A percentile compares a stretch with the other conserved stretches of the same genome.
Conservation (phyloP, 2,797 vertebrate species). For the Triplophysa bombifrons region DNA sequence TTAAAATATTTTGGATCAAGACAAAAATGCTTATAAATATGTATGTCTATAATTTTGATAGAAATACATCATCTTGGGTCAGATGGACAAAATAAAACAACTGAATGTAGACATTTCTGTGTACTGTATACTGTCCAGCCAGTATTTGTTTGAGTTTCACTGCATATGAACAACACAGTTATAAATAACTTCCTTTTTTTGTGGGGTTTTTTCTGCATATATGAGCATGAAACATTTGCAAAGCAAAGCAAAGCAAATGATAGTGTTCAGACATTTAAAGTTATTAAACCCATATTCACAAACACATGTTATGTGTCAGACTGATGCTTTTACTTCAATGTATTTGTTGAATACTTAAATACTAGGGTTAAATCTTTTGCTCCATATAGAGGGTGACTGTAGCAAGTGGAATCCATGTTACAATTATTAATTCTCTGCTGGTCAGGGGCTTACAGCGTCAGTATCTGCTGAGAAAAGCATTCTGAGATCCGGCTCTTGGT, state of each 20-base stretch:
- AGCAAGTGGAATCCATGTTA: conserved; percentile 42
- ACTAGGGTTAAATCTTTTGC: conserved; percentile 41
- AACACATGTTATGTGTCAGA: conserved; percentile 11
- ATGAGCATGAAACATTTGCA: not conserved
- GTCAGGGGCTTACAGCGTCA: conserved; percentile 41
- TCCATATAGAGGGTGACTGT: conserved; percentile 35
- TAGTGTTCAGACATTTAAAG: conserved; percentile 13
- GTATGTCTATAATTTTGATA: too few relatives aligned
- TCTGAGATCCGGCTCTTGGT: conserved; percentile 42
- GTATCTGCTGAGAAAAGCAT: conserved; percentile 47
- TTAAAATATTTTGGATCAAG: too few relatives aligned
- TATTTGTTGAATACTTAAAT: not conserved
- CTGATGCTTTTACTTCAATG: conserved; percentile 3
- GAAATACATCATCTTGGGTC: too few relatives aligned
- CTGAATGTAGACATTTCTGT: not conserved
- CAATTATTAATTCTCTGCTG: conserved; percentile 48
- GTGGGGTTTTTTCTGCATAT: not conserved
- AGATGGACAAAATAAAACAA: too few relatives aligned
- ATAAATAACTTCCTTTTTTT: not conserved
- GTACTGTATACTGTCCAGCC: not conserved
- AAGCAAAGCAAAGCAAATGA: conserved; percentile 1
- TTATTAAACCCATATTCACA: not conserved
- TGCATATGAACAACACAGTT: not conserved
- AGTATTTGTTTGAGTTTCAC: not conserved
- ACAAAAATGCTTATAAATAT: too few relatives aligned